Evolutionary conservation across 1,140 invertebrate species (phyloP), one percentile per base, ranked within the genome.

Genomic region (Leguminivora glycinivorella): DNA sequence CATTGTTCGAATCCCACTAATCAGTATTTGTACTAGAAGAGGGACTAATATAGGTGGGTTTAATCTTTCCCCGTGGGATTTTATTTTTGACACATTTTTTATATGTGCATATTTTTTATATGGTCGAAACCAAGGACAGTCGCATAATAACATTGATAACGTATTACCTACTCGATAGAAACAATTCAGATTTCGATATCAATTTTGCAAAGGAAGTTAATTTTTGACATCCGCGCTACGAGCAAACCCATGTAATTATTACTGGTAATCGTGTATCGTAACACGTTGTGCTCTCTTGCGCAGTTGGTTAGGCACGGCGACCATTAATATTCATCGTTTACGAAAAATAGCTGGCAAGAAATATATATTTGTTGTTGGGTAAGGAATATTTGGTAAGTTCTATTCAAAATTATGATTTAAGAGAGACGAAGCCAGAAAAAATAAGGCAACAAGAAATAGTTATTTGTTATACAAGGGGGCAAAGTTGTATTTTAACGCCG

Each of bases 201-300:
- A 52, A 52, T 22, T 52, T 52, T 22, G 17, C 17, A 52, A 52
- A 52, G 47, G 47, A 52, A 22, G 47, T 52, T 52, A 52, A 52
- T 52, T 52, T 52, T 52, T 52, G 47, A 52, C 47, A 52, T 52
- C 47, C 47, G 40, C n/a, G 17, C 43, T n/a, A n/a, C n/a, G n/a
- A 2, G 12, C 38, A 22, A 9, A 22, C 1, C 47, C 3, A 52
- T 52, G 47, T 52, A 52, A 52, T 52, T 52, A 52, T 52, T 52
- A 52, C 19, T 17, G 47, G 47, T 52, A 52, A 52, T 43, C 40
- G 40, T n/a, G 17, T 52, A 52, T 52, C 19, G 47, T 52, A 52
- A 52, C 47, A 52, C 19, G 22, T 22, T 22, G 47, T 52, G 19
- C n/a, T 6, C 40, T 52, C 47, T 52, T 52, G 47, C 47, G 47